Evolutionary conservation across 2,888 invertebrate species (phyloP).

Genomic region (Heterodera filipjevi): DNA sequence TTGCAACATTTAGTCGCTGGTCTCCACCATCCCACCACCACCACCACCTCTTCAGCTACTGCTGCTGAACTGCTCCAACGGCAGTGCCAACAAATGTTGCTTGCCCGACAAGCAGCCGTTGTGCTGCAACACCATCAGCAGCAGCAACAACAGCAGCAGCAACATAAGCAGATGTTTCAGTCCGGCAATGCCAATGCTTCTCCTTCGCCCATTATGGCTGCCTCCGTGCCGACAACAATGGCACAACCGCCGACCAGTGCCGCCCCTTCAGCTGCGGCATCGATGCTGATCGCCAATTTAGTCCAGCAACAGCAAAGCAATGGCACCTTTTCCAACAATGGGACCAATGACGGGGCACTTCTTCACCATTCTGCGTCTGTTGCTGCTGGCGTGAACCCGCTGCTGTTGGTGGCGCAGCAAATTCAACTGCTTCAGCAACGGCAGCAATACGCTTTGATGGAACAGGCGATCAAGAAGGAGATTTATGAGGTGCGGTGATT

Average conservation of each 20-base stretch:
- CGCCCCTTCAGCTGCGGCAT: background rate
- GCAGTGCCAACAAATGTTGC: background rate
- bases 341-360: background rate
- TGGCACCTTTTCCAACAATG: background rate
- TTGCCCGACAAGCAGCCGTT: background rate
- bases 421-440: background rate
- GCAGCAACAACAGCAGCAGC: conserved; percentile 9
- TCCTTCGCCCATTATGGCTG: background rate
- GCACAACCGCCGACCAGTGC: background rate
- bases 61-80: conserved; percentile 1
- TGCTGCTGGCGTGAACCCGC: background rate
- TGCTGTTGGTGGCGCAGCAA: conserved; percentile 2
- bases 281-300: conserved; percentile 9
- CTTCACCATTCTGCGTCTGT: background rate
- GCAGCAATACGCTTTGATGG: conserved; percentile 21
- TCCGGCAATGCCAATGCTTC: background rate
- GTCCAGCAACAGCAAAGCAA: background rate
- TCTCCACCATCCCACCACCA: background rate
- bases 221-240: background rate
- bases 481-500: conserved; percentile 22
- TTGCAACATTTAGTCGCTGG: background rate
- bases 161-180: background rate
- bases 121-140: too few relatives aligned
- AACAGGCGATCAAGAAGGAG: conserved; percentile 22
- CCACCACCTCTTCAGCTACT: background rate